A percentile compares a stretch with the other conserved stretches of the same genome.
Evolutionary conservation across 2,113 vertebrate species (phyloP).

Genomic region (Aegithalos caudatus): DNA sequence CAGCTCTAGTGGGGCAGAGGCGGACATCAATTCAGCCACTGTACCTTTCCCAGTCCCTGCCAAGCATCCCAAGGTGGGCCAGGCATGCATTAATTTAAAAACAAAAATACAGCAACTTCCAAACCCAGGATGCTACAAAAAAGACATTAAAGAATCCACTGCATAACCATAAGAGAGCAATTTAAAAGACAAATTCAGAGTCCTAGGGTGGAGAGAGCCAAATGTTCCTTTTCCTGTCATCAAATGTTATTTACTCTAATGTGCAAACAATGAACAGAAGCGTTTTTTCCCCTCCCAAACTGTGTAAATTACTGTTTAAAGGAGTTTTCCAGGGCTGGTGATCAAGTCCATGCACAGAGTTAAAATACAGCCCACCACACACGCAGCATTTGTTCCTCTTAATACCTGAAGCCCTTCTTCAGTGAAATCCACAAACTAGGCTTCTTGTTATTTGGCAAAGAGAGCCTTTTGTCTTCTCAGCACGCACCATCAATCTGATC

Average conservation of each 20-base stretch:
- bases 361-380: not conserved
- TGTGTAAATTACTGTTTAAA: conserved; percentile 6
- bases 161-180: not conserved
- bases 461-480: conserved; percentile 1
- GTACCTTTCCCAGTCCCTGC: not conserved
- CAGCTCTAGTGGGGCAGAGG: not conserved
- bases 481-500: not conserved
- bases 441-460: not conserved
- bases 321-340: not conserved
- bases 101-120: not conserved
- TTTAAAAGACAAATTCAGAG: conserved; percentile 51
- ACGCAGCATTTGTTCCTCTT: not conserved
- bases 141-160: not conserved
- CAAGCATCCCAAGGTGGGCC: not conserved
- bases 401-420: not conserved
- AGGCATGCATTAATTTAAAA: not conserved
- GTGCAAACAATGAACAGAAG: conserved; percentile 61
- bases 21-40: not conserved
- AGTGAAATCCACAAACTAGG: not conserved
- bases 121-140: not conserved
- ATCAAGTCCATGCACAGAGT: not conserved
- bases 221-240: conserved; percentile 53
- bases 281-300: not conserved
- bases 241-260: conserved; percentile 49
- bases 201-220: not conserved